phyloP scores from a whole-genome alignment of 2,113 vertebrate species.

The Urocitellus parryii region DNA sequence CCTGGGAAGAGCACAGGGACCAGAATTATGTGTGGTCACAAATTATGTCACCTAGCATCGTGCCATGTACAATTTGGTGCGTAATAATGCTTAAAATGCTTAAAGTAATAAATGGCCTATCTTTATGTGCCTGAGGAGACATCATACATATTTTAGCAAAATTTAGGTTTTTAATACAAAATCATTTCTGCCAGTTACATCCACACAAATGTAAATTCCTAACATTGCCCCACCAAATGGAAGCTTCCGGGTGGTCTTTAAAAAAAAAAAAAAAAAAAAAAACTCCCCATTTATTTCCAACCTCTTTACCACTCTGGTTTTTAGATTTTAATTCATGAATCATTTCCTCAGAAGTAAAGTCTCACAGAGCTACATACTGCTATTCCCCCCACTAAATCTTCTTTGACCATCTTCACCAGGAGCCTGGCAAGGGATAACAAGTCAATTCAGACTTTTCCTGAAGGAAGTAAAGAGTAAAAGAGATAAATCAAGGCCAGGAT shows the following conservation, averaged over 20 bases:
- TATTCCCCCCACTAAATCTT: neutral
- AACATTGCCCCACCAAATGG: neutral
- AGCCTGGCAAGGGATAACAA: neutral
- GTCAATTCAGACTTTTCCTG: neutral
- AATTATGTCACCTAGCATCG: neutral
- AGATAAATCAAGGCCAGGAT: neutral
- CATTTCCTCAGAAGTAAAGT: slow-evolving; percentile 41
- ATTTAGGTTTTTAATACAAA: neutral
- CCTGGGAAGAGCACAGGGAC: neutral
- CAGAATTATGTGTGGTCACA: neutral
- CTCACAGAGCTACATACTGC: neutral
- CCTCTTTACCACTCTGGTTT: neutral
- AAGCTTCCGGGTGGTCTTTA: neutral
- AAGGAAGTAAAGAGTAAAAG: neutral
- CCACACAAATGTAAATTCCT: slow-evolving; percentile 26
- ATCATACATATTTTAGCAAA: neutral
- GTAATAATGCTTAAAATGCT: neutral
- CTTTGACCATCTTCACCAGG: neutral
- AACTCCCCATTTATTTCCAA: neutral
- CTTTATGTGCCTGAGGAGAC: slow-evolving; percentile 17
- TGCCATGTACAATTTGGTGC: neutral
- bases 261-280: neutral
- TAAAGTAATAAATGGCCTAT: slow-evolving; percentile 7
- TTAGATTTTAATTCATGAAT: slow-evolving; percentile 33
- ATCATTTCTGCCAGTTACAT: neutral